A percentile compares a stretch with the other conserved stretches of the same genome.
phyloP scores from a whole-genome alignment of 2,797 vertebrate species.

The Alcedo atthis region DNA sequence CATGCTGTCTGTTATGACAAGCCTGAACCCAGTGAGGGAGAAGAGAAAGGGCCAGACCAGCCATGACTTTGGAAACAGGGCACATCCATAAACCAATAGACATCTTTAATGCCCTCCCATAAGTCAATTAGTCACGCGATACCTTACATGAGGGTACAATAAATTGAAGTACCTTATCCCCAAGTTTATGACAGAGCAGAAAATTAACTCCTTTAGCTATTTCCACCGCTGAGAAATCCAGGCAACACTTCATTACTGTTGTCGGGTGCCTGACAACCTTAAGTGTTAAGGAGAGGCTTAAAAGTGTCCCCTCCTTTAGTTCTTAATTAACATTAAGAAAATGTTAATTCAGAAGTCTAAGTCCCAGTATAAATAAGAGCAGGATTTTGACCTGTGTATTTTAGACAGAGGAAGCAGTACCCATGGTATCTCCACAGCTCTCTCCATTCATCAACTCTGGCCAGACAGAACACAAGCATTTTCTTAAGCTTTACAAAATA shows the following conservation, averaged over 20 bases:
- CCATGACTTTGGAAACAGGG: background rate
- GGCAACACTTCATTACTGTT: background rate
- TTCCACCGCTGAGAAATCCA: background rate
- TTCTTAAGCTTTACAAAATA: background rate
- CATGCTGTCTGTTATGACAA: background rate
- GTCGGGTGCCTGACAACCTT: background rate
- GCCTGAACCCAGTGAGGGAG: background rate
- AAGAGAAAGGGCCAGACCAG: background rate
- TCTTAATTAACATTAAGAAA: background rate
- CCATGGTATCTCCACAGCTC: background rate
- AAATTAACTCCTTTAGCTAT: background rate
- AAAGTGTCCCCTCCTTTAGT: background rate
- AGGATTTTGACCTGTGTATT: background rate
- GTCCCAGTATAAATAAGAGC: background rate
- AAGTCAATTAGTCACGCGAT: background rate
- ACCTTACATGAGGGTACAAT: background rate
- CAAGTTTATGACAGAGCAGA: background rate
- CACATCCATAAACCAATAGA: background rate
- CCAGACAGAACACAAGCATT: background rate
- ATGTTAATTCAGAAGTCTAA: background rate
- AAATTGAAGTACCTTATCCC: slow-evolving; percentile 6
- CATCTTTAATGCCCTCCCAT: background rate
- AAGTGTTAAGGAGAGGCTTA: background rate
- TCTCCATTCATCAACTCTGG: background rate
- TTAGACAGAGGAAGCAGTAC: background rate